Conservation (phyloP, 2,888 invertebrate species). For the Agrilus biguttatus region DNA sequence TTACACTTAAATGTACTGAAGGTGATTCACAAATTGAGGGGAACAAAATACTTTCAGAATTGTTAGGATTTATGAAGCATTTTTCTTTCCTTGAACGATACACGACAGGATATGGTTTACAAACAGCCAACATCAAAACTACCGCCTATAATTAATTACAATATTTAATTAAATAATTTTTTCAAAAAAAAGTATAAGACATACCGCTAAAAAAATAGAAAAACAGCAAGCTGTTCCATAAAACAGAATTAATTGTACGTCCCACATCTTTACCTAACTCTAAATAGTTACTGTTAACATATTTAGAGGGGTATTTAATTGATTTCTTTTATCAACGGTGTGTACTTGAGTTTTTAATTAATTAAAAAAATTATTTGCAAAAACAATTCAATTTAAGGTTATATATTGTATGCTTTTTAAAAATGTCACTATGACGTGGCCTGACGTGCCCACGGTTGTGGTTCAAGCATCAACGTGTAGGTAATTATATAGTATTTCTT, state of each 20-base stretch:
- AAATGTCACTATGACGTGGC: too few relatives aligned
- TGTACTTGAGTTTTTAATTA: too few relatives aligned
- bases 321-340: too few relatives aligned
- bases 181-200: slow-evolving; percentile 1
- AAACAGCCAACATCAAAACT: slow-evolving; percentile 39
- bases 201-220: slow-evolving; percentile 18
- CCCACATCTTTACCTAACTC: neutral
- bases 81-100: slow-evolving; percentile 61
- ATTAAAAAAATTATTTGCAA: too few relatives aligned
- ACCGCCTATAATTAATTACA: slow-evolving; percentile 36
- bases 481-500: too few relatives aligned
- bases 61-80: slow-evolving; percentile 50
- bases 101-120: slow-evolving; percentile 53
- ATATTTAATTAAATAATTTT: neutral
- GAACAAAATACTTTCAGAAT: slow-evolving; percentile 42
- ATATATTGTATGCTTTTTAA: too few relatives aligned
- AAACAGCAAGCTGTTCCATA: slow-evolving; percentile 18
- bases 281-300: too few relatives aligned
- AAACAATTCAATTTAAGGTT: too few relatives aligned
- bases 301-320: too few relatives aligned
- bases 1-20: slow-evolving; percentile 67
- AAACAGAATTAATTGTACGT: slow-evolving; percentile 13
- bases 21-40: slow-evolving; percentile 59
- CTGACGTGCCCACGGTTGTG: too few relatives aligned
- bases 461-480: too few relatives aligned